phyloP scores from a whole-genome alignment of 2,797 vertebrate genomes.

The Myotis vivesi region DNA sequence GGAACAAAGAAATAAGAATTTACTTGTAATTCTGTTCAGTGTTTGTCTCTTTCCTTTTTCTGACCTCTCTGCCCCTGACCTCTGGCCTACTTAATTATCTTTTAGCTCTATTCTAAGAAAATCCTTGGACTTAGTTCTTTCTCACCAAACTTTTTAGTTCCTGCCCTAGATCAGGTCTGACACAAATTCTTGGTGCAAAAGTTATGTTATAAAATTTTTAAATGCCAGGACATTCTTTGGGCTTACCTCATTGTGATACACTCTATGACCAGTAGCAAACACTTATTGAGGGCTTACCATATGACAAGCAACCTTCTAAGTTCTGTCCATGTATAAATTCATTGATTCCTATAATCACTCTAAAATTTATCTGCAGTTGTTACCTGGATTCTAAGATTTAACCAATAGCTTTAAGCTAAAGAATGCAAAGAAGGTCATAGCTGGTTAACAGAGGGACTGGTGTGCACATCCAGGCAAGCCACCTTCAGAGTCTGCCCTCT shows the following conservation, averaged over 20 bases:
- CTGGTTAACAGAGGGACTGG: background rate
- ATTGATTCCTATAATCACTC: background rate
- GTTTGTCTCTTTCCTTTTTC: background rate
- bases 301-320: background rate
- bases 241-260: background rate
- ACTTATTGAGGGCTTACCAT: background rate
- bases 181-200: background rate
- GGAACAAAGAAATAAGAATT: background rate
- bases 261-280: background rate
- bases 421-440: background rate
- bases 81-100: background rate
- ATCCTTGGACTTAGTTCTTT: background rate
- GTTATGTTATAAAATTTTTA: background rate
- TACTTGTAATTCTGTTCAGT: background rate
- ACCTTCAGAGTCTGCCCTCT: background rate
- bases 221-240: background rate
- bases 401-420: background rate
- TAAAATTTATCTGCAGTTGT: background rate
- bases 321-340: background rate
- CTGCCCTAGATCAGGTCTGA: background rate
- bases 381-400: background rate
- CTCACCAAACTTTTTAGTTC: background rate
- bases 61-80: background rate
- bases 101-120: background rate
- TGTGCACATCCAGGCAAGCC: background rate